phyloP scores from a whole-genome alignment of 2,113 vertebrate species.

The Clarias batrachus region DNA sequence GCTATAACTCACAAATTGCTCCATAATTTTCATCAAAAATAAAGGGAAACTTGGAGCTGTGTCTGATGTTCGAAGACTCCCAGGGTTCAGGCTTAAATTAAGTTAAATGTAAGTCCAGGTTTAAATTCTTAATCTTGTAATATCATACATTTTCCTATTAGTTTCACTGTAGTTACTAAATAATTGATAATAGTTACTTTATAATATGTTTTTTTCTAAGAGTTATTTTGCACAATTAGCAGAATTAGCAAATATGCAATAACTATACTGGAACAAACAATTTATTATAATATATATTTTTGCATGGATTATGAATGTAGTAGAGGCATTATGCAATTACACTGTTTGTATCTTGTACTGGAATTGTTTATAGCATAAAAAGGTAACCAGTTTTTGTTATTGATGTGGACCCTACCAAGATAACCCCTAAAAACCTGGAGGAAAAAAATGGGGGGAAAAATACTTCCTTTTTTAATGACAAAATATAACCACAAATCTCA shows the following conservation, averaged over 20 bases:
- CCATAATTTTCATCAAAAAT: not conserved
- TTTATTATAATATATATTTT: not conserved
- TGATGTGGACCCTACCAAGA: no score
- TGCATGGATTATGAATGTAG: not conserved
- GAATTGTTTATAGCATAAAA: not conserved
- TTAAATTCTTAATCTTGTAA: not conserved
- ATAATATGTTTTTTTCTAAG: not conserved
- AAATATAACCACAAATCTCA: not conserved
- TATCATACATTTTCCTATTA: not conserved
- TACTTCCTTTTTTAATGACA: not conserved
- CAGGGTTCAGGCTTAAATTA: not conserved
- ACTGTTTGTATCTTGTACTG: not conserved
- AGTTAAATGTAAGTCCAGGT: not conserved
- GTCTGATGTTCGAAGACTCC: not conserved
- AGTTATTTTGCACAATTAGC: not conserved
- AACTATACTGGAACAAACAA: not conserved
- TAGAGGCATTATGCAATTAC: not conserved
- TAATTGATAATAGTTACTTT: not conserved
- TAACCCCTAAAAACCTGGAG: no score
- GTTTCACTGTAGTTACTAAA: not conserved
- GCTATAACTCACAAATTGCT: not conserved
- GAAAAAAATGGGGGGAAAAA: not conserved
- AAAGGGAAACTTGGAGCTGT: not conserved
- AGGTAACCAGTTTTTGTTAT: not conserved
- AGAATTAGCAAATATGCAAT: not conserved